A percentile compares a stretch with the other conserved stretches of the same genome.
These are phyloP conservation scores for Melanophora roralis DNA, from an alignment of 2,888 invertebrate species.

Conservation along the genomic window DNA sequence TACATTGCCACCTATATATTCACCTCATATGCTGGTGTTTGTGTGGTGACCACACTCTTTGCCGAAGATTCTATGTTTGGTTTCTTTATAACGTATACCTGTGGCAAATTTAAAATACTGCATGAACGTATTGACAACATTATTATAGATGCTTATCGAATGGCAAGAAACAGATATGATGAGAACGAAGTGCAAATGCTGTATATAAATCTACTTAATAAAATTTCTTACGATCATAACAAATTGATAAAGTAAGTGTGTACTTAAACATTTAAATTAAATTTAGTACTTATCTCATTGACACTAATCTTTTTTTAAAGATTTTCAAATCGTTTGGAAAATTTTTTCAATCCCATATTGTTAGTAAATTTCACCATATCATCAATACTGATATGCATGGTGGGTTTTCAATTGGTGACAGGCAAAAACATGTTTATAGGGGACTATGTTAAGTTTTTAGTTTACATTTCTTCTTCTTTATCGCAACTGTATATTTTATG, in stretches of 20 bases:
- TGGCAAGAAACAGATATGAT: background rate
- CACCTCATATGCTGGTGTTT: conserved; percentile 74
- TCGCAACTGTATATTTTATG: conserved; percentile 75
- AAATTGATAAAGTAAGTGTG: conserved; percentile 70
- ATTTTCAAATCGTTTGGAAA: conserved; percentile 71
- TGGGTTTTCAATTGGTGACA: conserved; percentile 76
- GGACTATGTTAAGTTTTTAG: conserved; percentile 73
- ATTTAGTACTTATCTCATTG: too few relatives aligned
- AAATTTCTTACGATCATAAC: conserved; percentile 70
- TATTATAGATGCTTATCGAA: conserved; percentile 62
- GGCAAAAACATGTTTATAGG: conserved; percentile 74
- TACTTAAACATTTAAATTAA: too few relatives aligned
- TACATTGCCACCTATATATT: conserved; percentile 74
- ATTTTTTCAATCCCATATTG: conserved; percentile 75
- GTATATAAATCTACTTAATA: conserved; percentile 65
- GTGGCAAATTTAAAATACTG: conserved; percentile 73
- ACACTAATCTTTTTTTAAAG: too few relatives aligned
- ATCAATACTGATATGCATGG: conserved; percentile 75
- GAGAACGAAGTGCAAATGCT: conserved; percentile 55
- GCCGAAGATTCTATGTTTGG: conserved; percentile 76
- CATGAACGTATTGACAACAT: conserved; percentile 71
- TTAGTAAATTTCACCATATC: conserved; percentile 74
- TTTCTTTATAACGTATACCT: conserved; percentile 75
- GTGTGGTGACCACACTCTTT: conserved; percentile 75
- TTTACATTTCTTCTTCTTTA: conserved; percentile 74